Evolutionary conservation across 2,113 vertebrate genomes (phyloP), one percentile per base, ranked within the genome.

Genomic region (Dascyllus trimaculatus): DNA sequence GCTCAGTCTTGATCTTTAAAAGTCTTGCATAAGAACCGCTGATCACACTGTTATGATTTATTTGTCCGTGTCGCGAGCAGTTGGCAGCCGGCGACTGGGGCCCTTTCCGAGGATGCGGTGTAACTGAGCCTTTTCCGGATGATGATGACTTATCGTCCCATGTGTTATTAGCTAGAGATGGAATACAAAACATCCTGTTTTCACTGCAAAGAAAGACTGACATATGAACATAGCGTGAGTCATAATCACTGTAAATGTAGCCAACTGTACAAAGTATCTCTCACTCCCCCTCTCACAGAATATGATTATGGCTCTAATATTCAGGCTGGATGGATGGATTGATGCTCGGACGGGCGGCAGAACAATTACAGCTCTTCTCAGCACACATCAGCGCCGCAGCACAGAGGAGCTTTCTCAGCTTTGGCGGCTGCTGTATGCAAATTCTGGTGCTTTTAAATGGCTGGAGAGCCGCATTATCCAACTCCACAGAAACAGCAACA

Each of bases 211-310:
- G 78, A 76, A 66, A 82, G 73, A 66, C 67, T 79, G 84, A 79
- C 85, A 88, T 85, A 82, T 78, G 80, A 87, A 78, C 80, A 81
- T 26, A 38, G 49, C 43, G 53, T 89, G 85, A 91, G 68, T 91
- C 87, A 88, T 66, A 62, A 81, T 76, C 81, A 48, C 58, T 59
- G 71, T 71, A 69, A 85, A 85, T 73, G 77, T 52, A 71, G 71
- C 80, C 80, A 87, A 81, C 21, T 81, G 62, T 75, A 76, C 79
- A 74, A 78, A 67, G 70, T 62, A 68, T 46, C 80, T 56, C 73
- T 84, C 88, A 64, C 70, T 65, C 71, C 78, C 58, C 35, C 77
- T 66, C 79, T 53, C 62, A 46, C n/a, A 51, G 65, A 70, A 77
- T 65, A 21, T 61, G 69, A 83, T 81, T 63, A 73, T 35, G 54